Evolutionary conservation across 2,113 vertebrate genomes (phyloP), one percentile per base, ranked within the genome.

Genomic region (Nyctereutes procyonoides): DNA sequence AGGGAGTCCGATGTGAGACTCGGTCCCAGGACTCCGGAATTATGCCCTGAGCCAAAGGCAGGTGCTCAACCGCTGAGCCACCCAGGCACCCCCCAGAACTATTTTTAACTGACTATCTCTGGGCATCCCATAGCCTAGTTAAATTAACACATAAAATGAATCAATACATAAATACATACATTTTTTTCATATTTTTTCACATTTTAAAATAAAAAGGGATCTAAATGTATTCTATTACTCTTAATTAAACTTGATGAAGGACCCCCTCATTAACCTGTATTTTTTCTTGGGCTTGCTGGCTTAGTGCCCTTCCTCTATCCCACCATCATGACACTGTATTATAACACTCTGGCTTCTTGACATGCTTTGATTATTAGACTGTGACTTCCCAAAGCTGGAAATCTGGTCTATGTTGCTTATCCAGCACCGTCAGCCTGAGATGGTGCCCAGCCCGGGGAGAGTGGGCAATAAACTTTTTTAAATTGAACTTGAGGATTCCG

Each of bases 201-300:
- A 79, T 79, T 90, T 92, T 16, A 71, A 71, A 82, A 86, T 87
- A 56, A 58, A 77, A 73, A 67, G 24, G 12, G n/a, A 85, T 58
- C 77, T 67, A 35, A 74, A 53, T 55, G 20, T 69, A 48, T 82
- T n/a, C 56, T 67, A 6, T 28, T 65, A 77, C n/a, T 91, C 56
- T 80, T 73, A 38, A 85, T 93, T 90, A 56, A 62, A 74, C 38
- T 30, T 35, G 56, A 26, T 11, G 1, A 73, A 87, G 26, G 62
- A n/a, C 85, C 7, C 22, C 22, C 17, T 67, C 13, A 71, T 14
- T 56, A 12, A 16, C 73, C 73, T 58, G 5, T 43, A 43, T 55
- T 62, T 83, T 74, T 35, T 86, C 55, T 94, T 11, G 13, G 3
- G 55, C 11, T 58, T 12, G 8, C 58, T 26, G 26, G 26, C 7